Base-by-base conservation (phyloP, 2,113 vertebrate species). In the Anthoscopus minutus region DNA sequence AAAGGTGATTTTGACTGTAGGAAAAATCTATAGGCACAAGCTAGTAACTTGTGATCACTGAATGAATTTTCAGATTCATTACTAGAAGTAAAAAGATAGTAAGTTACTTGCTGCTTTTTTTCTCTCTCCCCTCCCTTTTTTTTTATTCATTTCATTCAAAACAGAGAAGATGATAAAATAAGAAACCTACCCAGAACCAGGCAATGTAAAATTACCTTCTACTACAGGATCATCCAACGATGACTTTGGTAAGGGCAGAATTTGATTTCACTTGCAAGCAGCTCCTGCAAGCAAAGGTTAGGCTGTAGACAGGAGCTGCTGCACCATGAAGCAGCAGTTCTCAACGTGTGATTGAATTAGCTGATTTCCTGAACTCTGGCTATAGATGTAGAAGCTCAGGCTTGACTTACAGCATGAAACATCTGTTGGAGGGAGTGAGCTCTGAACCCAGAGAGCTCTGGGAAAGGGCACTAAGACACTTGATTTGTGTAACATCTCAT, bases 181-280 rank as follows among this genome's bases (percentile, higher is more conserved):
- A 90, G 53, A 54, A 53, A 7, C 8, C 11, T 48, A 28, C 13
- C 23, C 19, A 11, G 73, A 73, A 33, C 19, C 12, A 60, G 8
- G 8, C 24, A 48, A 40, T 56, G 10, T 73, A 69, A 73, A 80
- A 56, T 6, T 69, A 64, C 45, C 40, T 86, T 72, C 30, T 67
- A 28, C 38, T 64, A 64, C 37, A 58, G 27, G 22, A 42, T 33
- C 50, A 60, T 45, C 13, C 16, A 78, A 0, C 0, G 0, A n/a
- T 15, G 33, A 58, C 30, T 78, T 48, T 2, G 6, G 12, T 31
- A 57, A 80, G 48, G 25, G 31, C 6, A 44, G 57, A 67, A 61
- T 80, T 93, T 0, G 4, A 60, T 83, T 92, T 82, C 53, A 27
- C 19, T 65, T 92, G 28, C 14, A 31, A 60, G 58, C 27, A 81